A percentile compares a stretch with the other conserved stretches of the same genome.
Conservation (phyloP, 1,140 invertebrate genomes). For the Apis florea region DNA sequence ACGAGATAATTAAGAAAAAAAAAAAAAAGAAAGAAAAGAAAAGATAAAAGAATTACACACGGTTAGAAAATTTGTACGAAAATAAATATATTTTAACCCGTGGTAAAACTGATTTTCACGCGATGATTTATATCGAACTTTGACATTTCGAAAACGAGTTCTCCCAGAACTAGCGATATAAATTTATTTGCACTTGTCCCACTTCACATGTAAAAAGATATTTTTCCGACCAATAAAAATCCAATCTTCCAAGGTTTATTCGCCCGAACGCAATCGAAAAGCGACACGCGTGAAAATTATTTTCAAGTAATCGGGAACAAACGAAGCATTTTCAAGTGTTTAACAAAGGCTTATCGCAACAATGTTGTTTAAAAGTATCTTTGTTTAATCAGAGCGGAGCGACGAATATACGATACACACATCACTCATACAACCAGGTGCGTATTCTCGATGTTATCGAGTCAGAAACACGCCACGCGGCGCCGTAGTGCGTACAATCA, state of each 20-base stretch:
- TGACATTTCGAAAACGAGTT: too few species aligned
- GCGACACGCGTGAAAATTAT: conserved; percentile 27
- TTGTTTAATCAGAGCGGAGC: conserved; percentile 59
- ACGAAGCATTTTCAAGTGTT: conserved; percentile 54
- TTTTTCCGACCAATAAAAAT: too few species aligned
- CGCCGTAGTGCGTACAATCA: conserved; percentile 65
- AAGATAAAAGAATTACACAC: too few species aligned
- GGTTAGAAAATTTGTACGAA: too few species aligned
- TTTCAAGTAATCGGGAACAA: conserved; percentile 47
- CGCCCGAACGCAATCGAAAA: neutral
- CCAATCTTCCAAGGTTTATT: too few species aligned
- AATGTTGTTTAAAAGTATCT: conserved; percentile 50
- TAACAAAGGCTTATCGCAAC: conserved; percentile 52
- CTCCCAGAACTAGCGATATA: too few species aligned
- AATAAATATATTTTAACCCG: too few species aligned
- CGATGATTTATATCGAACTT: too few species aligned
- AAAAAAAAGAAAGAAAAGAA: neutral
- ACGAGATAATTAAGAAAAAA: neutral
- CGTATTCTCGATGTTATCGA: conserved; percentile 62
- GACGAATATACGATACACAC: conserved; percentile 36
- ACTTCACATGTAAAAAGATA: too few species aligned
- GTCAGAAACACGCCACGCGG: conserved; percentile 61
- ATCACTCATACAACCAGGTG: conserved; percentile 56
- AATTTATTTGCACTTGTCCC: too few species aligned
- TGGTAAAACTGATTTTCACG: too few species aligned